Percentiles rank a stretch among this genome's conserved stretches.
These are phyloP conservation scores for Drosophila serrata DNA, from an alignment of 1,140 invertebrate species.

Conservation along the genomic window DNA sequence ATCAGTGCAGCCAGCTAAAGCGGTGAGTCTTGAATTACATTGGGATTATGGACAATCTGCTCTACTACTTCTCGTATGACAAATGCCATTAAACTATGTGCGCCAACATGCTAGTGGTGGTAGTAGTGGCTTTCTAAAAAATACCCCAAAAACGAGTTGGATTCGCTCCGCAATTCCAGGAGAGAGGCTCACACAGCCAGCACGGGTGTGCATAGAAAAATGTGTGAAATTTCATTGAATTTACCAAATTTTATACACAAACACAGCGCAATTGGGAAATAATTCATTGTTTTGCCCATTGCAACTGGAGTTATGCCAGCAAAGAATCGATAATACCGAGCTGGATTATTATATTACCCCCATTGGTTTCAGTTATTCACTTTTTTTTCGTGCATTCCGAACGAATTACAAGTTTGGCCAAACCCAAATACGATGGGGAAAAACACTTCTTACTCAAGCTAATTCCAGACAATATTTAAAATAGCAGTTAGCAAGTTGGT, in stretches of 20 bases:
- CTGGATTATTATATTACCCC: constrained; percentile 31
- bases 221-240: constrained; percentile 55
- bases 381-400: constrained; percentile 15
- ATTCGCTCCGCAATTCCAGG: constrained; percentile 27
- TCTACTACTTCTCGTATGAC: constrained; percentile 43
- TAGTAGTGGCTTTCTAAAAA: constrained; percentile 52
- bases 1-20: constrained; percentile 33
- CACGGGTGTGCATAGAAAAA: constrained; percentile 24
- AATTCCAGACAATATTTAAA: constrained; percentile 29
- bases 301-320: constrained; percentile 31
- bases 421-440: constrained; percentile 35
- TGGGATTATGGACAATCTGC: constrained; percentile 48
- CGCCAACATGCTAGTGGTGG: neutral
- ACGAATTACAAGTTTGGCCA: constrained; percentile 11
- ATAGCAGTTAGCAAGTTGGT: constrained; percentile 17
- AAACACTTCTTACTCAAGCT: constrained; percentile 20
- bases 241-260: constrained; percentile 51
- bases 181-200: constrained; percentile 26
- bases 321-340: constrained; percentile 47
- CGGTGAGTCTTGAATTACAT: constrained; percentile 57
- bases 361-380: constrained; percentile 13
- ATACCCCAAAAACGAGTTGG: constrained; percentile 36
- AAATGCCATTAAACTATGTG: constrained; percentile 48
- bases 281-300: constrained; percentile 46
- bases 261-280: constrained; percentile 45